These are phyloP conservation scores for Hemicentrotus pulcherrimus DNA, from an alignment of 35 echinoderm and acorn worm species.

Conservation along the genomic window DNA sequence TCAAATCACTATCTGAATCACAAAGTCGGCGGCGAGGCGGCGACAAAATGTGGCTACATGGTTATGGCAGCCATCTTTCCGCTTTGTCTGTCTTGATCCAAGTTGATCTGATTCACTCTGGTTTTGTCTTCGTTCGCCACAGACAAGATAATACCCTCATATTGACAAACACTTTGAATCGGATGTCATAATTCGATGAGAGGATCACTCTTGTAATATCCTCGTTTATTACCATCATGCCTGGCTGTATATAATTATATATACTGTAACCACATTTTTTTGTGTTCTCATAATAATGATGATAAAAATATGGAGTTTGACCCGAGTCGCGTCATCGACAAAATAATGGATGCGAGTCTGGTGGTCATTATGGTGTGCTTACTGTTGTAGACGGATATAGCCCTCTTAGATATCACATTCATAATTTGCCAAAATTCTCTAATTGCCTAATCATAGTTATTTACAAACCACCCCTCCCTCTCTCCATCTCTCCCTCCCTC, in stretches of 20 bases:
- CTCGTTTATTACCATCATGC: neutral
- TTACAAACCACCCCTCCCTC: too few relatives aligned
- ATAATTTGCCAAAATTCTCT: too few relatives aligned
- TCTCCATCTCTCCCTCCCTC: too few relatives aligned
- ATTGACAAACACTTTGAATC: conserved; percentile 39
- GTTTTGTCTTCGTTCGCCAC: neutral
- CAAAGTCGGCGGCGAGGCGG: conserved; percentile 13
- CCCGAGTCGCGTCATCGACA: neutral
- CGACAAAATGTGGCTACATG: neutral
- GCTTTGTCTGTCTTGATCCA: conserved; percentile 26
- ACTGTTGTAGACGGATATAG: too few relatives aligned
- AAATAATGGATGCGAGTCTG: neutral
- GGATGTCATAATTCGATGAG: conserved; percentile 22
- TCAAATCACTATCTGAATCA: neutral
- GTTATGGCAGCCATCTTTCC: conserved; percentile 14
- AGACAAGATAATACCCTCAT: conserved; percentile 25
- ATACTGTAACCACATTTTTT: neutral
- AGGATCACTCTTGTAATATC: conserved; percentile 22
- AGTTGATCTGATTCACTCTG: conserved; percentile 21
- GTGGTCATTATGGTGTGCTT: too few relatives aligned
- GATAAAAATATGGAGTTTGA: neutral
- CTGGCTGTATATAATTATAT: neutral
- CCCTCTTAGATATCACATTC: too few relatives aligned
- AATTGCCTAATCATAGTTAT: too few relatives aligned
- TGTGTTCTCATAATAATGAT: neutral